Base-by-base conservation (phyloP, 1,140 invertebrate species). In the Scaptodrosophila lebanonensis region DNA sequence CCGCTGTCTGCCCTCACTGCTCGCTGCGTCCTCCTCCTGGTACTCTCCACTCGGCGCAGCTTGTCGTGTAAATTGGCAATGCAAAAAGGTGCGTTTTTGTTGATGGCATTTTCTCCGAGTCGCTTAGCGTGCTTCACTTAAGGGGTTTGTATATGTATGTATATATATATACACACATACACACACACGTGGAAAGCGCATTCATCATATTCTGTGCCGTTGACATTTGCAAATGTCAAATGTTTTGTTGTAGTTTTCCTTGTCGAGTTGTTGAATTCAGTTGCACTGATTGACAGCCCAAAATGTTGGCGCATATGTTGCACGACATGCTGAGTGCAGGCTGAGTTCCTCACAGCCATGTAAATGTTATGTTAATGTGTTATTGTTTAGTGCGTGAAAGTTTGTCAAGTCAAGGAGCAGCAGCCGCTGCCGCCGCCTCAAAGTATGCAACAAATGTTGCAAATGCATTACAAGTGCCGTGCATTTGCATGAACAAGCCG, bases 361-460 rank as follows among this genome's bases (percentile, higher is more conserved):
- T 27, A 47, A 75, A 56, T 76, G 71, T 76, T 77, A 77, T 76
- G 71, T 76, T 76, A 77, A 76, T 77, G 71, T 71, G 72, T 77
- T 76, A 76, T 70, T 58, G 71, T 58, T 44, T 30, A n/a, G n/a
- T n/a, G n/a, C n/a, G n/a, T n/a, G n/a, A n/a, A n/a, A n/a, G n/a
- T n/a, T n/a, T n/a, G n/a, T n/a, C n/a, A n/a, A n/a, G n/a, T n/a
- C n/a, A n/a, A n/a, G n/a, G n/a, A n/a, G n/a, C n/a, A n/a, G n/a
- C n/a, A n/a, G n/a, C n/a, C n/a, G n/a, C n/a, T n/a, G n/a, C 20
- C 18, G 9, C 7, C 9, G 13, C 47, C 43, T 44, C 16, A 15
- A 18, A 30, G 51, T 40, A 39, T 57, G 35, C 40, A 62, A 45
- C 36, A 48, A 56, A 40, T 38, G 42, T 15, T 15, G 35, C 25